Evolutionary conservation across 2,797 vertebrate species (phyloP), one percentile per base, ranked within the genome.

Genomic region (Malurus leucopterus): DNA sequence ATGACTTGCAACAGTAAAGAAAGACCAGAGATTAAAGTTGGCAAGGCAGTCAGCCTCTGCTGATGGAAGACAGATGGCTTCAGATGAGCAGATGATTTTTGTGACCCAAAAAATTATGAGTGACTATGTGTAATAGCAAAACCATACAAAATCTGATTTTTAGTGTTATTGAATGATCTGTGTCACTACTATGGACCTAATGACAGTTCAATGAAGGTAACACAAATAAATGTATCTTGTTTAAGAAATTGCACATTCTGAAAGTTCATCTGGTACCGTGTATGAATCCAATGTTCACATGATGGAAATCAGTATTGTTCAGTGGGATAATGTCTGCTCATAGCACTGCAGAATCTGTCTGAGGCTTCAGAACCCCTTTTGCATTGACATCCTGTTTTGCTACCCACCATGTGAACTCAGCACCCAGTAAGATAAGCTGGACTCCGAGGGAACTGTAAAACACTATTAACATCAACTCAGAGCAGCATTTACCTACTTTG

Each of bases 11-110:
- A 81, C 24, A 12, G 53, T 59, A 74, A 46, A 79, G 61, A 90
- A 95, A 67, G 55, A 75, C 61, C 59, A 83, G 46, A 92, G 63
- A 89, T 91, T 87, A 84, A 94, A 93, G 69, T 7, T 83, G 64
- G 40, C 80, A 73, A 63, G 47, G 41, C 72, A 93, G 87, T 88
- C 34, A 62, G 73, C 58, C 59, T 74, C 30, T 69, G 61, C 77
- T 90, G 87, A 70, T 90, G 64, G 64, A 88, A 93, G 85, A 95
- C 23, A 63, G 64, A 91, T 84, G 53, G 32, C 61, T 96, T 86
- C 38, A 44, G 59, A 47, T 74, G 41, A 51, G 12, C 16, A 68
- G 51, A 69, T 23, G 36, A 90, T 81, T 94, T 92, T 78, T 3
- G 2, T 86, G 85, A 83, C 44, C 70, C 57, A 30, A 86, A 89